phyloP scores from a whole-genome alignment of 2,888 invertebrate genomes.

The Tholera decimalis region DNA sequence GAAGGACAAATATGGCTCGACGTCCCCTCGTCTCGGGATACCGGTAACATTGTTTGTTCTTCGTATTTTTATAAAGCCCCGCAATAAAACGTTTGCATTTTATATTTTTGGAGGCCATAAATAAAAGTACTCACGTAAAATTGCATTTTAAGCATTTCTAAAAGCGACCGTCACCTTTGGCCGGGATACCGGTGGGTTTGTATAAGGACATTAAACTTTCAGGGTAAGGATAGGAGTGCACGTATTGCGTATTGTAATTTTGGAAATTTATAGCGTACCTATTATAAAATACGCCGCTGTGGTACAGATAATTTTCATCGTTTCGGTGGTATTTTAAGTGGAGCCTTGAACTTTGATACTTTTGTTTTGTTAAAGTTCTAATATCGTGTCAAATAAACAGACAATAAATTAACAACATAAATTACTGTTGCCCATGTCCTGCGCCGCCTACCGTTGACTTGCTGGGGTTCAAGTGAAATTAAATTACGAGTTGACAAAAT shows the following conservation, averaged over 20 bases:
- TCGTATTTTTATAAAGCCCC: slow-evolving; percentile 87
- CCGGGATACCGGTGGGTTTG: slow-evolving; percentile 74
- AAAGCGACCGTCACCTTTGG: slow-evolving; percentile 86
- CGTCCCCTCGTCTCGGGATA: slow-evolving; percentile 85
- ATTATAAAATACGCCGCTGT: slow-evolving; percentile 50
- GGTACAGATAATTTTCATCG: slow-evolving; percentile 41
- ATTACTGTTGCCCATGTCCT: slow-evolving; percentile 82
- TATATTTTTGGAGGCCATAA: slow-evolving; percentile 89
- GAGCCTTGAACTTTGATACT: slow-evolving; percentile 49
- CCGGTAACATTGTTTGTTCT: slow-evolving; percentile 89
- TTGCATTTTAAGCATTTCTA: slow-evolving; percentile 90
- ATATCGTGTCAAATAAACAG: slow-evolving; percentile 75
- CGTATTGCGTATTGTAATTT: slow-evolving; percentile 77
- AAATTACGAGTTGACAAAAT: slow-evolving; percentile 91
- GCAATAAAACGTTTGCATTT: slow-evolving; percentile 91
- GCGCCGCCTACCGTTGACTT: slow-evolving; percentile 75
- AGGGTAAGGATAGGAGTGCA: slow-evolving; percentile 75
- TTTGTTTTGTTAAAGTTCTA: slow-evolving; percentile 68
- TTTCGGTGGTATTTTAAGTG: slow-evolving; percentile 39
- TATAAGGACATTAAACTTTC: slow-evolving; percentile 78
- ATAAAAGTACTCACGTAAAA: slow-evolving; percentile 88
- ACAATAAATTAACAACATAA: slow-evolving; percentile 85
- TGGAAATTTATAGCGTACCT: slow-evolving; percentile 75
- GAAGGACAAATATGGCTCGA: slow-evolving; percentile 83
- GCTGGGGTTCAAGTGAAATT: slow-evolving; percentile 88